Evolutionary conservation across 2,797 vertebrate species (phyloP), one percentile per base, ranked within the genome.

Genomic region (Sebastes steindachneri): DNA sequence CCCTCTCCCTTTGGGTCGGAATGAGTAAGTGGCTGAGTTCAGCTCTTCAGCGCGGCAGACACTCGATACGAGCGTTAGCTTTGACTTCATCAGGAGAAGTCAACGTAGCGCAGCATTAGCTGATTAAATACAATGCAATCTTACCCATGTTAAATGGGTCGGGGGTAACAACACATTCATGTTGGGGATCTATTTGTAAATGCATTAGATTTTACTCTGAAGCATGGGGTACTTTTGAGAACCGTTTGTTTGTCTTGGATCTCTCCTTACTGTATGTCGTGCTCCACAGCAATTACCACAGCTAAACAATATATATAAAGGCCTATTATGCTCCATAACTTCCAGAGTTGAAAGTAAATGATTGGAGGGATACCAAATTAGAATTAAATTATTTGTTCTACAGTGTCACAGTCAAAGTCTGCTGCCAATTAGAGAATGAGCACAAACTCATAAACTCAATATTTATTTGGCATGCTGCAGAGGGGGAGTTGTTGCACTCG

Each of bases 361-460:
- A 86, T 75, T 91, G 88, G 86, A 91, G 21, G 48, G 74, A 69
- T 28, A 85, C 84, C 86, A 92, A 91, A 88, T 84, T 85, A 67
- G 68, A 92, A 86, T 89, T 55, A 79, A 90, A 92, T 89, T 11
- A 92, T 90, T 91, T 70, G 81, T 76, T 84, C 65, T 62, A 73
- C 77, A 75, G 69, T 76, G 73, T 79, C 82, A 88, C 81, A 75
- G 89, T 88, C 75, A 87, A 93, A 92, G 69, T 86, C 75, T 82
- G 73, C 55, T 85, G 92, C 83, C 92, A 95, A 93, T 95, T 92
- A 85, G 69, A 91, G 85, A 88, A 87, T 76, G 72, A 92, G 77
- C 88, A 91, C 82, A 92, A 93, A 90, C 86, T 89, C 87, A 88
- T 91, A 83, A 90, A 92, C 75, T 88, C 80, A 70, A 85, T 86